Evolutionary conservation across 2,113 vertebrate genomes (phyloP).

Genomic region (Ascaphus truei): DNA sequence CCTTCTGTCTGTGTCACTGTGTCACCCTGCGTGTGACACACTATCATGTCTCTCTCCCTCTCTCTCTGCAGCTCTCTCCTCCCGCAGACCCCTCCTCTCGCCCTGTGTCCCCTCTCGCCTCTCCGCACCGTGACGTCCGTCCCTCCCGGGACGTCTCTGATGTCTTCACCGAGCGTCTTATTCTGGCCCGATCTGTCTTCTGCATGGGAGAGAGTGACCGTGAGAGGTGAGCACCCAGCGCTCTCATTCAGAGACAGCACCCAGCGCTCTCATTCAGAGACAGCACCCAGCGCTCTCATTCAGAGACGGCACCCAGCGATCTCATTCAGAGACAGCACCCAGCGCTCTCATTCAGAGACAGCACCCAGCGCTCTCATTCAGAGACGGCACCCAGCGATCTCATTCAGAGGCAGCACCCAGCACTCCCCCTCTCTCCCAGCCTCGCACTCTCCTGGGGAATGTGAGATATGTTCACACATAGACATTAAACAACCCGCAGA

Average conservation of each 20-base stretch:
- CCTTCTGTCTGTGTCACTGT: neutral
- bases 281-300: neutral
- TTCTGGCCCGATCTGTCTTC: neutral
- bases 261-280: neutral
- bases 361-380: neutral
- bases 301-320: neutral
- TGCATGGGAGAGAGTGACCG: neutral
- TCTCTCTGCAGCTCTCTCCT: constrained; percentile 19
- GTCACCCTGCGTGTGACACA: too few species aligned
- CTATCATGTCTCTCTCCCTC: neutral
- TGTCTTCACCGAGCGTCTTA: neutral
- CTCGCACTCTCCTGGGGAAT: neutral
- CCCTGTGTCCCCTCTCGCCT: neutral
- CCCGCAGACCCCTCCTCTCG: constrained; percentile 3
- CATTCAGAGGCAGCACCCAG: neutral
- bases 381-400: neutral
- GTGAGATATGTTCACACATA: neutral
- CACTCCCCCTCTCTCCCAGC: neutral
- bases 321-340: neutral
- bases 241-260: neutral
- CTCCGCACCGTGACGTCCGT: neutral
- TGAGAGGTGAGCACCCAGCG: neutral
- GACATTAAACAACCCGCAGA: neutral
- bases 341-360: neutral
- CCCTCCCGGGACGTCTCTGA: neutral